Conservation (phyloP, 2,797 vertebrate species). For the Propithecus deckenii region DNA sequence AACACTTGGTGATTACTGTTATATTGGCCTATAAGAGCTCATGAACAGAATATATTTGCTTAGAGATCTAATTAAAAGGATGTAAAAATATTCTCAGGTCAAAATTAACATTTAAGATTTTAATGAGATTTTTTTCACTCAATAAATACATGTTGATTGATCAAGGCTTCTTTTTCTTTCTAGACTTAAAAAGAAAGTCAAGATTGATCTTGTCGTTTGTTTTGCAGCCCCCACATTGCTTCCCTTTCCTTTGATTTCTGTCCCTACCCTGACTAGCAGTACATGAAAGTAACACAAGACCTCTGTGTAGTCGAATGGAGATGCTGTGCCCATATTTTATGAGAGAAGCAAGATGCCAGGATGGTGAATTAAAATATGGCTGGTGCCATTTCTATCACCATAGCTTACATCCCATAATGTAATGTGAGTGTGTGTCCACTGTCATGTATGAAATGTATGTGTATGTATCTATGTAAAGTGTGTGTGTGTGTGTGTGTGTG, state of each 20-base stretch:
- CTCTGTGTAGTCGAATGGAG: slow-evolving; percentile 64
- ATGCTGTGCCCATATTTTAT: slow-evolving; percentile 31
- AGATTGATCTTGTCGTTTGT: slow-evolving; percentile 65
- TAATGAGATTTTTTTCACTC: slow-evolving; percentile 71
- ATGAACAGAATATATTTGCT: slow-evolving; percentile 37
- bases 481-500: neutral
- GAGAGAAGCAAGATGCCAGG: slow-evolving; percentile 28
- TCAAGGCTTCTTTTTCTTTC: slow-evolving; percentile 48
- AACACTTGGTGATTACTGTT: slow-evolving; percentile 3
- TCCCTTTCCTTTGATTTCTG: slow-evolving; percentile 71
- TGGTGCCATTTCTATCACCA: neutral
- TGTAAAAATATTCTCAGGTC: slow-evolving; percentile 49
- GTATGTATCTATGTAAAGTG: rapidly evolving
- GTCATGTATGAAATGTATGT: neutral
- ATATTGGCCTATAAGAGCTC: neutral
- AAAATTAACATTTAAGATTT: slow-evolving; percentile 77
- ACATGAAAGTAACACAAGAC: slow-evolving; percentile 66
- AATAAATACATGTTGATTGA: slow-evolving; percentile 67
- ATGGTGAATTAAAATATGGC: neutral
- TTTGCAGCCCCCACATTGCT: slow-evolving; percentile 46
- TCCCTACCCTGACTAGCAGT: slow-evolving; percentile 59
- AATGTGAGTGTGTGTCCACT: neutral
- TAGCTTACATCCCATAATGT: neutral
- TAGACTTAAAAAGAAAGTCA: slow-evolving; percentile 72
- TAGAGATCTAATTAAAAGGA: slow-evolving; percentile 58